Percentiles rank a stretch among this genome's conserved stretches.
Evolutionary conservation across 2,888 invertebrate genomes (phyloP).

Genomic region (Arge pagana): DNA sequence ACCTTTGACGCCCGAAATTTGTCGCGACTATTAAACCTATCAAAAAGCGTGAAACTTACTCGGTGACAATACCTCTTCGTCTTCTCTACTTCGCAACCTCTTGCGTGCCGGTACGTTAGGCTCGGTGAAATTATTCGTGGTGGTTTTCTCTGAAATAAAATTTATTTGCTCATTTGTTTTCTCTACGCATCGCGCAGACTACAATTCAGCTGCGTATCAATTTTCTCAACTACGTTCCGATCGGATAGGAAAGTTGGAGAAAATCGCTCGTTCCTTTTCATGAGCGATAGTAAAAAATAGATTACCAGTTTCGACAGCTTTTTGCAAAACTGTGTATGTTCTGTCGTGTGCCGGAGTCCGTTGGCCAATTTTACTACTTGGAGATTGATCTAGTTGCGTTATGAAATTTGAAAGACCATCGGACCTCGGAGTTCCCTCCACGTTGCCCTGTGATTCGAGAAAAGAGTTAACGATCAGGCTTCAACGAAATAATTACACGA

Average conservation of each 20-base stretch:
- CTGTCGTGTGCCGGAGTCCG: conserved; percentile 32
- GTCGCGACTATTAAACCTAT: too few species aligned
- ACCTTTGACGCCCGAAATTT: too few species aligned
- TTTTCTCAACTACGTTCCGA: too few species aligned
- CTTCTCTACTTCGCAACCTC: conserved; percentile 45
- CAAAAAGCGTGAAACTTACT: conserved; percentile 38
- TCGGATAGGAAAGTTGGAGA: too few species aligned
- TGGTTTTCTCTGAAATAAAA: conserved; percentile 22
- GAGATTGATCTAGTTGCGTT: conserved; percentile 48
- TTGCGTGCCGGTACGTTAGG: conserved; percentile 44
- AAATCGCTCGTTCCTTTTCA: too few species aligned
- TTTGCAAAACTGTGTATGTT: conserved; percentile 35
- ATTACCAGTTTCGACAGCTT: conserved; percentile 36
- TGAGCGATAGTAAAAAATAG: conserved; percentile 7
- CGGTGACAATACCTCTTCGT: conserved; percentile 43
- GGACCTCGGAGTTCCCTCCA: conserved; percentile 16
- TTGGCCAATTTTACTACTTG: conserved; percentile 35
- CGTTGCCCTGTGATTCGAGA: too few species aligned
- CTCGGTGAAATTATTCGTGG: conserved; percentile 35
- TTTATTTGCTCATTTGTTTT: too few species aligned
- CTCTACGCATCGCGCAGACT: too few species aligned
- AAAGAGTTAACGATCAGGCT: conserved; percentile 14
- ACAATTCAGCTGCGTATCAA: too few species aligned
- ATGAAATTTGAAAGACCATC: conserved; percentile 40
- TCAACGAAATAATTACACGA: background rate